A percentile compares a stretch with the other conserved stretches of the same genome.
phyloP scores from a whole-genome alignment of 37 sponge, comb jelly and placozoan genomes.

The Aplysina aerophoba region DNA sequence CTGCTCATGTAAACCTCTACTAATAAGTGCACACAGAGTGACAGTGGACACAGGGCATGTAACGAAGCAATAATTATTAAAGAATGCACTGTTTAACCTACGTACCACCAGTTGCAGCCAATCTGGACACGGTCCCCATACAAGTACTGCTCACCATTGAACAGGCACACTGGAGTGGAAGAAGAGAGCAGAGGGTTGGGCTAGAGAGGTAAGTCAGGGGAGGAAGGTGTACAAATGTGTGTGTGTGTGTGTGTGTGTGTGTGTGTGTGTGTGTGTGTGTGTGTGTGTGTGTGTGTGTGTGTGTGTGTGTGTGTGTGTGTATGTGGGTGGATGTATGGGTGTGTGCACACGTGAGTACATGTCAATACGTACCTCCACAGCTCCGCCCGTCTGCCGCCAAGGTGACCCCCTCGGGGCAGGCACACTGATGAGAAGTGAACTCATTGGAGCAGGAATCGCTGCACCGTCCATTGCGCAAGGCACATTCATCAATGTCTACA shows the following conservation, averaged over 20 bases:
- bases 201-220: not conserved
- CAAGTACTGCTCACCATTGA: conserved; percentile 67
- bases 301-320: too few relatives aligned
- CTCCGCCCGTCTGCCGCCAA: conserved; percentile 52
- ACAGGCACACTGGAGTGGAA: conserved; percentile 58
- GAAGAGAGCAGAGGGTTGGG: not conserved
- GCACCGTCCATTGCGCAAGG: conserved; percentile 43
- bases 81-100: not conserved
- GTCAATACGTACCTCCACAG: conserved; percentile 77
- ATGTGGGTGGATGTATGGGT: too few relatives aligned
- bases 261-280: too few relatives aligned
- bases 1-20: too few relatives aligned
- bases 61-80: not conserved
- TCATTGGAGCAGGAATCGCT: conserved; percentile 58
- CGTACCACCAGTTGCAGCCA: conserved; percentile 88
- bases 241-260: too few relatives aligned
- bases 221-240: not conserved
- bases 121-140: conserved; percentile 75
- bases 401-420: conserved; percentile 57
- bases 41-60: not conserved
- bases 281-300: too few relatives aligned
- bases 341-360: not conserved
- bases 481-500: conserved; percentile 91
- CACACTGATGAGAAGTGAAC: conserved; percentile 47
- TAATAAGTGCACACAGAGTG: not conserved